phyloP scores from a whole-genome alignment of 2,797 vertebrate species.

The Mastacembelus armatus region DNA sequence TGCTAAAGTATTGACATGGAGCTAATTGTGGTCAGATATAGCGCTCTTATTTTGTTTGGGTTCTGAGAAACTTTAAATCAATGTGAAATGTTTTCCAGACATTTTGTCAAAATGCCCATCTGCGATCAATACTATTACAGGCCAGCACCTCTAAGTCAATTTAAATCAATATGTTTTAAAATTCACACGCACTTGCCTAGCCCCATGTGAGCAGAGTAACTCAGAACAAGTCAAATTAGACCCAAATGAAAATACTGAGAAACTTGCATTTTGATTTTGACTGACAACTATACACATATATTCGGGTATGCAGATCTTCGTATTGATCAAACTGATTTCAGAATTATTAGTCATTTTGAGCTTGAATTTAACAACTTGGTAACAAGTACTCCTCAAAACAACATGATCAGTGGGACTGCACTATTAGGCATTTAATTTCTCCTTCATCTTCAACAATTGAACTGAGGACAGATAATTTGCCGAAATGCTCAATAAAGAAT shows the following conservation, averaged over 20 bases:
- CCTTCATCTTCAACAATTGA: slow-evolving; percentile 32
- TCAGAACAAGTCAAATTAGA: slow-evolving; percentile 42
- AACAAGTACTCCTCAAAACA: not conserved
- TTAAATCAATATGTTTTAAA: slow-evolving; percentile 63
- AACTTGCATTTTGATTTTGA: slow-evolving; percentile 11
- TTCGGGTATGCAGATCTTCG: slow-evolving; percentile 2
- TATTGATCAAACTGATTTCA: slow-evolving; percentile 20
- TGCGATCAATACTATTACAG: slow-evolving; percentile 57
- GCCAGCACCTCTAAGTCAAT: slow-evolving; percentile 59
- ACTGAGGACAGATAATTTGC: slow-evolving; percentile 28
- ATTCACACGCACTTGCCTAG: slow-evolving; percentile 52
- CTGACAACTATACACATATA: slow-evolving; percentile 6
- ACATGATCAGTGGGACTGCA: slow-evolving; percentile 10
- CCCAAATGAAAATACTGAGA: slow-evolving; percentile 21
- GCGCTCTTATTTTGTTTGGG: slow-evolving; percentile 19
- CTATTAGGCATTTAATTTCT: not conserved
- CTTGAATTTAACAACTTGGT: not conserved
- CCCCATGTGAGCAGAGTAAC: slow-evolving; percentile 10
- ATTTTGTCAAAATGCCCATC: slow-evolving; percentile 52
- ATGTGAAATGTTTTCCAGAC: slow-evolving; percentile 61
- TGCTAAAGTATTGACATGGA: slow-evolving; percentile 26
- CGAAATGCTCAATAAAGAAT: slow-evolving; percentile 45
- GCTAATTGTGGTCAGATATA: slow-evolving; percentile 34
- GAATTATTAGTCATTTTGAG: not conserved
- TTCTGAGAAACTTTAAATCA: slow-evolving; percentile 54